Base-by-base conservation (phyloP, 2,113 vertebrate genomes). In the Aphelocoma coerulescens region DNA sequence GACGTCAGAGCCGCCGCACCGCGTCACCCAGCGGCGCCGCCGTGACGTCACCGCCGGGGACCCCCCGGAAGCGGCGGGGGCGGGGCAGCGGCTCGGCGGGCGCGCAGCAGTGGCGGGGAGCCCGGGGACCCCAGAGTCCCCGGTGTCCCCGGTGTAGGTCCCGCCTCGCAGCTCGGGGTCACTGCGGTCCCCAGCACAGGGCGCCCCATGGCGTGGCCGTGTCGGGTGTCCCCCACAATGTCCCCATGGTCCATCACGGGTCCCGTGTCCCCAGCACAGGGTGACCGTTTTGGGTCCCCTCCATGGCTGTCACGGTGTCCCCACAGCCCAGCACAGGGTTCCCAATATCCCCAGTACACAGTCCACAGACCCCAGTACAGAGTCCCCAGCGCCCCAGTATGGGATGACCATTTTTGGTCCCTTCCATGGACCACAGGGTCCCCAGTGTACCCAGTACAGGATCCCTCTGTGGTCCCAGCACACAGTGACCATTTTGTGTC, bases 21-120 rank as follows among this genome's bases (percentile, higher is more conserved):
- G 84, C 91, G 97, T 95, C 51, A 93, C 96, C 79, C 61, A 58
- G 86, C 93, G 97, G 97, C 95, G 88, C 84, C 92, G 94, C 14
- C 43, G 11, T 94, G 84, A 91, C 90, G 95, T 94, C 94, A 94
- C 81, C 67, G 61, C 21, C 24, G 7, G 61, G 72, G 16, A 43
- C 32, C 33, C 28, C 51, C 26, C 13, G 11, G 26, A 10, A 6
- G 10, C 30, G 4, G 4, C 3, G 0, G 33, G 22, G 8, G 8
- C 48, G 48, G 11, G 21, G 37, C 9, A 3, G 58, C 39, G 13
- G 19, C 27, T 0, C 1, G 10, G 16, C 1, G 33, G 32, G 6
- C 6, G 3, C 20, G 0, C 6, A 1, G 39, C 39, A 41, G 12
- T 41, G 10, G 43, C 2, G 27, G 52, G 2, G 49, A 6, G 2